Conservation (phyloP, 2,797 vertebrate species). For the Sebastolobus alascanus region DNA sequence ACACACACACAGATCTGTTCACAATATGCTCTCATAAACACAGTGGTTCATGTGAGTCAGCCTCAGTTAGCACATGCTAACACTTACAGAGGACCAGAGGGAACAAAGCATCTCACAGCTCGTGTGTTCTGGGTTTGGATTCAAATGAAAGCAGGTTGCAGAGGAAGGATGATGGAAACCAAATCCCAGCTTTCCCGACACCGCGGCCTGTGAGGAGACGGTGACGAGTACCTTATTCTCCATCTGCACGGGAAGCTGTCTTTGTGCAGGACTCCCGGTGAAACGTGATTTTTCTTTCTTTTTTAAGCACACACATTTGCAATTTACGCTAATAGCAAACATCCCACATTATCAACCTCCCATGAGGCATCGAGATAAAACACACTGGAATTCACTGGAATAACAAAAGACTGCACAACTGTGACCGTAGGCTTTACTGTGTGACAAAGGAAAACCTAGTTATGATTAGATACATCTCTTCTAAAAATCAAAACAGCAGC, state of each 20-base stretch:
- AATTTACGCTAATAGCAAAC: neutral
- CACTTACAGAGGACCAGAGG: constrained; percentile 37
- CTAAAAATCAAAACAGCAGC: neutral
- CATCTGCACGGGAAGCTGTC: neutral
- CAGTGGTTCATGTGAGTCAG: neutral
- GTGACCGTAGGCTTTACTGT: neutral
- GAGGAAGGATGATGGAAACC: constrained; percentile 35
- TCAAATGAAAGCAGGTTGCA: constrained; percentile 43
- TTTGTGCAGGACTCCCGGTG: neutral
- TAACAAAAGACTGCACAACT: neutral
- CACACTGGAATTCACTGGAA: neutral
- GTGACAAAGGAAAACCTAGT: neutral
- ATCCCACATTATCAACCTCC: neutral
- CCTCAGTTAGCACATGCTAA: constrained; percentile 55
- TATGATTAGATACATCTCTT: neutral
- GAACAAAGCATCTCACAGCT: constrained; percentile 21
- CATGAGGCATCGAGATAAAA: neutral
- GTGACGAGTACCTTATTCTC: neutral
- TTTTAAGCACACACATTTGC: neutral
- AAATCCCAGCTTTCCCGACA: constrained; percentile 27
- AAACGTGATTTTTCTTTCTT: neutral
- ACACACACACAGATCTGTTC: neutral
- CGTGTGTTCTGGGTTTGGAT: constrained; percentile 22
- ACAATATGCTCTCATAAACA: neutral
- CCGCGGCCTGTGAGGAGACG: neutral